phyloP scores from a whole-genome alignment of 1,140 invertebrate species.

The Paraescarpia echinospica region DNA sequence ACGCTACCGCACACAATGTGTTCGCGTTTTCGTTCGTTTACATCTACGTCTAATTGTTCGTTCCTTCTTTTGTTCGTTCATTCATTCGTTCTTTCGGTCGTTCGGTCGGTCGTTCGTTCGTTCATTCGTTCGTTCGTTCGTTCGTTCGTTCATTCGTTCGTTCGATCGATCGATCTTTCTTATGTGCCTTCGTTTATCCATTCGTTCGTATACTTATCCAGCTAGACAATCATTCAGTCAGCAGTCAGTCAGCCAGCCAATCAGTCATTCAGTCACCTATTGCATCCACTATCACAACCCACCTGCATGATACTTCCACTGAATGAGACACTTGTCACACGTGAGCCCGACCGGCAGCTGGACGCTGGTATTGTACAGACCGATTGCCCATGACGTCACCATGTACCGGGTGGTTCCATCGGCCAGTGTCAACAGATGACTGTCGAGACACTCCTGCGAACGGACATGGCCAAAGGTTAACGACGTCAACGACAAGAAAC shows the following conservation, averaged over 20 bases:
- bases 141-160: not conserved
- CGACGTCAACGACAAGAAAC: too few species aligned
- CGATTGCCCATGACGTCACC: not conserved
- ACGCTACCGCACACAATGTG: too few species aligned
- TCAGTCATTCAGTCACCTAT: not conserved
- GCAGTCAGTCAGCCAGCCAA: not conserved
- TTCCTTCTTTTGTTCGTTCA: too few species aligned
- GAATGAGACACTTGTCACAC: constrained; percentile 50
- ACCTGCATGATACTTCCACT: constrained; percentile 57
- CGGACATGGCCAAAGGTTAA: too few species aligned
- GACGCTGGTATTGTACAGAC: constrained; percentile 31
- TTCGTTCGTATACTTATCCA: not conserved
- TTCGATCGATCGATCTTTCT: not conserved
- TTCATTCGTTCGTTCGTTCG: too few species aligned
- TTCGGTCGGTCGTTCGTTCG: too few species aligned
- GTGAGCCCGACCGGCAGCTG: constrained; percentile 42
- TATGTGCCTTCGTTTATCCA: not conserved
- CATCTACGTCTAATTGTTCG: too few species aligned
- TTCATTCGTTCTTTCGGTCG: too few species aligned
- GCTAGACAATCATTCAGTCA: not conserved
- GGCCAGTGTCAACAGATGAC: constrained; percentile 57
- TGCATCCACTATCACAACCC: not conserved
- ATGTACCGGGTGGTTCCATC: constrained; percentile 53
- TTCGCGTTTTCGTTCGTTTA: too few species aligned
- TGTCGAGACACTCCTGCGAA: constrained; percentile 62